Evolutionary conservation across 2,113 vertebrate genomes (phyloP).

Genomic region (Cyphomyrus discorhynchus): DNA sequence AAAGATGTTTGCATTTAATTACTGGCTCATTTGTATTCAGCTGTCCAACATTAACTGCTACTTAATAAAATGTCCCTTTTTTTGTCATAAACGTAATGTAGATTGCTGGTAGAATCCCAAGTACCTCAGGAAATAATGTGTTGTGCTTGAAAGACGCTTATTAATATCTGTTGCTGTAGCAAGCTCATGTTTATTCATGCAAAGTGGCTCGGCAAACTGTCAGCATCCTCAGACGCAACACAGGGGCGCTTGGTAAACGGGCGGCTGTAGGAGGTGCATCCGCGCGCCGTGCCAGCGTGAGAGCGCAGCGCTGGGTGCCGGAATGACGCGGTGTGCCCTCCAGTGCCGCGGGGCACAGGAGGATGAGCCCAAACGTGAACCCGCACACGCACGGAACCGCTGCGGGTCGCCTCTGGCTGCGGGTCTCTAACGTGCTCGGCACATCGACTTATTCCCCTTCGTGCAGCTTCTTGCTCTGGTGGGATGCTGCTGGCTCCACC

Average conservation of each 20-base stretch:
- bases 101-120: not conserved
- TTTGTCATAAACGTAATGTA: not conserved
- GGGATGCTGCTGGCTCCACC: not conserved
- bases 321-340: not conserved
- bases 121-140: not conserved
- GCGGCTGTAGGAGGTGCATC: not conserved
- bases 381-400: not conserved
- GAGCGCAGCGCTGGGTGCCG: not conserved
- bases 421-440: not conserved
- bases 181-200: constrained; percentile 6
- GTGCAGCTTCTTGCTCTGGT: not conserved
- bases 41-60: not conserved
- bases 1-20: not conserved
- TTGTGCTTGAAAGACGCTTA: not conserved
- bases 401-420: not conserved
- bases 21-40: not conserved
- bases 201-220: constrained; percentile 42
- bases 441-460: not conserved
- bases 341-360: not conserved
- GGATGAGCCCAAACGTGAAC: not conserved
- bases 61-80: not conserved
- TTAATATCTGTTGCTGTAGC: not conserved
- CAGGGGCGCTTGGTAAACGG: constrained; percentile 17
- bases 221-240: constrained; percentile 38
- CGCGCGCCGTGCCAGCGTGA: not conserved